Conservation (phyloP, 2,888 invertebrate genomes). For the Melanchra persicariae region DNA sequence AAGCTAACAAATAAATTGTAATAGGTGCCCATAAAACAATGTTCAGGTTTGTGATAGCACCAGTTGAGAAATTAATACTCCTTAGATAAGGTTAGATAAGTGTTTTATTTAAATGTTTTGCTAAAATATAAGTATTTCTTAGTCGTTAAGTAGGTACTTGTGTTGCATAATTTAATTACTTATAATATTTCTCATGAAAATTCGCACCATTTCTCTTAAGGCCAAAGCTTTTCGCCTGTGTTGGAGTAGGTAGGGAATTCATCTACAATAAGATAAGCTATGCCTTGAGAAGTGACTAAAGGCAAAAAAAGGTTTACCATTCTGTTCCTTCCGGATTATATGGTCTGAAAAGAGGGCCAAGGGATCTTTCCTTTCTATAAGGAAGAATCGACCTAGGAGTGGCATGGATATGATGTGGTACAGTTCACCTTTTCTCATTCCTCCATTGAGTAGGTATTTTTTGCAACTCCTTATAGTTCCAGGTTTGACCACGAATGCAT, state of each 20-base stretch:
- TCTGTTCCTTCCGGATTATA: too few relatives aligned
- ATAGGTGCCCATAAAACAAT: slow-evolving; percentile 43
- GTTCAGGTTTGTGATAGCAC: slow-evolving; percentile 44
- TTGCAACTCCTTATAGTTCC: too few relatives aligned
- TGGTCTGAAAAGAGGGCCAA: too few relatives aligned
- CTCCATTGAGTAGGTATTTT: too few relatives aligned
- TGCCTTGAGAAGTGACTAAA: not conserved
- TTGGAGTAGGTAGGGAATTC: not conserved
- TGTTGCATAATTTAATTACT: not conserved
- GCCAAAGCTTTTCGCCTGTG: not conserved
- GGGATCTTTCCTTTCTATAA: too few relatives aligned
- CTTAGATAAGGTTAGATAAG: slow-evolving; percentile 68
- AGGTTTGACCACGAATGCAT: too few relatives aligned
- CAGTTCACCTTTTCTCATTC: too few relatives aligned
- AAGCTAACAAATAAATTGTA: slow-evolving; percentile 34
- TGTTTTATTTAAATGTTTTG: slow-evolving; percentile 41
- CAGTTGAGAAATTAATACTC: slow-evolving; percentile 59
- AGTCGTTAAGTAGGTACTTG: not conserved
- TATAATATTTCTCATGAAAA: not conserved
- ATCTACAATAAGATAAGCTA: not conserved
- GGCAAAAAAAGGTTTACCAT: too few relatives aligned
- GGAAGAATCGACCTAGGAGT: too few relatives aligned
- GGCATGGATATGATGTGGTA: too few relatives aligned
- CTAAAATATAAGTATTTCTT: slow-evolving; percentile 11
- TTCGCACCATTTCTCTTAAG: not conserved